phyloP scores from a whole-genome alignment of 2,888 invertebrate genomes.

The Melikaiella ostensackeni region DNA sequence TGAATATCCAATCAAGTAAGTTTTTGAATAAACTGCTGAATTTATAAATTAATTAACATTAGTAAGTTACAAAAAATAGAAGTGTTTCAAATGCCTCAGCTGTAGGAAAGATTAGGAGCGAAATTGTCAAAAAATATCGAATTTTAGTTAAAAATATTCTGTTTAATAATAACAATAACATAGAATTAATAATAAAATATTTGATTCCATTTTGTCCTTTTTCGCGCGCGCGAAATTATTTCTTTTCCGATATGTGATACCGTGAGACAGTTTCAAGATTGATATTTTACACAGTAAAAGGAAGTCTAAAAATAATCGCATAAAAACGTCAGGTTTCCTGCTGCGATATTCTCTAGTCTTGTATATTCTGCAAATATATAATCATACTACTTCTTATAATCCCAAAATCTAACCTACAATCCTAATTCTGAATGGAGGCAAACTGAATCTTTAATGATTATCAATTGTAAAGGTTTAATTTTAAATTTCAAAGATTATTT shows the following conservation, averaged over 20 bases:
- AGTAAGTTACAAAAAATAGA: background rate
- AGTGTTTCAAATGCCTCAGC: background rate
- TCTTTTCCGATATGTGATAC: background rate
- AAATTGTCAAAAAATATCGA: background rate
- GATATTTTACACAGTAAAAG: background rate
- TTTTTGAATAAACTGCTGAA: slow-evolving; percentile 45
- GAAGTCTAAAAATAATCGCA: slow-evolving; percentile 2
- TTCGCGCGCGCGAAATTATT: background rate
- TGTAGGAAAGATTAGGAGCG: background rate
- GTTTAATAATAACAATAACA: background rate
- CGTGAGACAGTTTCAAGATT: background rate
- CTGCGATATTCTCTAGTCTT: background rate
- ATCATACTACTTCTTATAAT: background rate
- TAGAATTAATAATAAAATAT: background rate
- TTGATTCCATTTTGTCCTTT: background rate
- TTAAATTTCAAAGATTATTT: too few species aligned
- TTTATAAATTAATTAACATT: background rate
- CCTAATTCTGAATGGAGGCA: background rate
- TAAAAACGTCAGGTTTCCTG: background rate
- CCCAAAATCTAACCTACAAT: too few species aligned
- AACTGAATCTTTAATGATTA: background rate
- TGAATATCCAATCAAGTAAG: slow-evolving; percentile 95
- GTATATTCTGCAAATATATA: background rate
- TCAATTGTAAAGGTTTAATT: too few species aligned
- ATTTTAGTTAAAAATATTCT: background rate